Evolutionary conservation across 2,888 invertebrate species (phyloP).

Genomic region (Drosophila anomelani): DNA sequence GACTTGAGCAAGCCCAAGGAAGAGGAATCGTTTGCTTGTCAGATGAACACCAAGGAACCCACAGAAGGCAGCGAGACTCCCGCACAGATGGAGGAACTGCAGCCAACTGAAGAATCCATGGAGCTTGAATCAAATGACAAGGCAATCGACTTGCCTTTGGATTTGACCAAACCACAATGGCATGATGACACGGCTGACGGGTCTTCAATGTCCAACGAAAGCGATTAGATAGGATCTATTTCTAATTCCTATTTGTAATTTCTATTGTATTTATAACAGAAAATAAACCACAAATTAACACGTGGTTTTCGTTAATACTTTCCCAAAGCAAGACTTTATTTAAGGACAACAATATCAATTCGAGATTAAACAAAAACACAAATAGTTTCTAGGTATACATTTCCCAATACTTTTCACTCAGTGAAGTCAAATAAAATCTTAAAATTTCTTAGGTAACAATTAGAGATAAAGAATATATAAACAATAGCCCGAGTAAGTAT

Average conservation of each 20-base stretch:
- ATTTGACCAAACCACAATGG: conserved; percentile 12
- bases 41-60: neutral
- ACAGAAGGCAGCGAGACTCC: neutral
- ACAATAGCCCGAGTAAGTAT: neutral
- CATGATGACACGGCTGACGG: neutral
- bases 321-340: conserved; percentile 1
- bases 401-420: neutral
- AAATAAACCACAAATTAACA: neutral
- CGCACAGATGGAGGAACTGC: neutral
- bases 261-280: neutral
- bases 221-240: neutral
- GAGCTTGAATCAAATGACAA: neutral
- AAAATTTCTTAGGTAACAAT: neutral
- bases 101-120: neutral
- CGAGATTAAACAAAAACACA: neutral
- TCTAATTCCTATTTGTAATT: no score
- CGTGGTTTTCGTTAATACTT: neutral
- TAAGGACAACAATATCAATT: neutral
- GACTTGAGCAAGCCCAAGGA: conserved; percentile 30
- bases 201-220: conserved; percentile 1
- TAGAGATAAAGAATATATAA: no score
- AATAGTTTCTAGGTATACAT: neutral
- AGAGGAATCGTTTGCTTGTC: neutral
- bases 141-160: neutral
- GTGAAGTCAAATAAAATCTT: neutral